phyloP scores from a whole-genome alignment of 92 coral and sea anemone genomes.

The Meandrina meandrites region DNA sequence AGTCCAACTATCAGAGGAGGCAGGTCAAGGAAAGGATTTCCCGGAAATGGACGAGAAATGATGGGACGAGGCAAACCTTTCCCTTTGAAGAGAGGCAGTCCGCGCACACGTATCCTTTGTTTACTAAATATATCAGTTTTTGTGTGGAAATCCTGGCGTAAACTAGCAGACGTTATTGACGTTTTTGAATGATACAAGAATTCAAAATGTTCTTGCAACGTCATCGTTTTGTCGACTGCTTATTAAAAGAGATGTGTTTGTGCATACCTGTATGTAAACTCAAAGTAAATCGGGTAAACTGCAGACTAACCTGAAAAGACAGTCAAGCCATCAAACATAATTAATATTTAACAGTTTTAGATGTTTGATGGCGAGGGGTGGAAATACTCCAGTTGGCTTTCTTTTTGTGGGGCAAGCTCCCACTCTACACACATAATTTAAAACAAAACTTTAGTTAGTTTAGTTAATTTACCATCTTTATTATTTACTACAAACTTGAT shows the following conservation, averaged over 20 bases:
- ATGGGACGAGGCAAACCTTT: conserved; percentile 23
- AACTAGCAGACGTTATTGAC: not conserved
- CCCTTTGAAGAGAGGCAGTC: conserved; percentile 4
- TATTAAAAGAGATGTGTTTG: not conserved
- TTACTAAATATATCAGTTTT: not conserved
- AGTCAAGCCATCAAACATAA: too few relatives aligned
- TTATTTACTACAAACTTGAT: too few relatives aligned
- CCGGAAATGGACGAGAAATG: conserved; percentile 27
- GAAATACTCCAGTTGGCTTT: too few relatives aligned
- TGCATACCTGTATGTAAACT: too few relatives aligned
- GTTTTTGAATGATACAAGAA: not conserved
- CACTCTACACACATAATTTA: too few relatives aligned
- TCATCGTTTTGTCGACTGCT: not conserved
- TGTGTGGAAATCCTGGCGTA: not conserved
- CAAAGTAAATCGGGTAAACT: too few relatives aligned
- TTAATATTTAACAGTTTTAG: too few relatives aligned
- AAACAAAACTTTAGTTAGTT: too few relatives aligned
- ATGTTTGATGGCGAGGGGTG: too few relatives aligned
- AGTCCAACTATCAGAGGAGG: not conserved
- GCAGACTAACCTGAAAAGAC: too few relatives aligned
- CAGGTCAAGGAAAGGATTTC: conserved; percentile 12
- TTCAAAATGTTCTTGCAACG: not conserved
- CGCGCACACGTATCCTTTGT: conserved; percentile 43
- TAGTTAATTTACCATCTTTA: too few relatives aligned
- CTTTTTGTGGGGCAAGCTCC: too few relatives aligned